Percentiles rank a stretch among this genome's conserved stretches.
These are phyloP conservation scores for Fragum sueziense DNA, from an alignment of 2,888 invertebrate species.

Conservation along the genomic window DNA sequence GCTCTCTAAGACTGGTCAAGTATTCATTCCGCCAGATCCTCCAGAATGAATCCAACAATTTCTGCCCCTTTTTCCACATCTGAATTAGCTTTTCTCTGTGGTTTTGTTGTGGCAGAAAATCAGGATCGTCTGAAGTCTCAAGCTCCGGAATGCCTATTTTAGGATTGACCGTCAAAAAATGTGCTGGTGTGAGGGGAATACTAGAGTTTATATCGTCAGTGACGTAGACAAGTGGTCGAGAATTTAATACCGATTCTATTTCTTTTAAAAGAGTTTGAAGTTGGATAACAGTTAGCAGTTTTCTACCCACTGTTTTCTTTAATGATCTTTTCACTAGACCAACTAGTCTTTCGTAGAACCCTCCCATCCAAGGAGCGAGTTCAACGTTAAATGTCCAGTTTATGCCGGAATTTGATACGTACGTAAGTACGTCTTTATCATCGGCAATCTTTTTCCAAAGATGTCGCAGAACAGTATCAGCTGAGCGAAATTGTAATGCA, in stretches of 20 bases:
- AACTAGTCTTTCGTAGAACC: slow-evolving; percentile 47
- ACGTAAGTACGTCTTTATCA: slow-evolving; percentile 31
- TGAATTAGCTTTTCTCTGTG: too few relatives aligned
- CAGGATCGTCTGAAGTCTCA: too few relatives aligned
- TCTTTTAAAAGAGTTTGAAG: slow-evolving; percentile 42
- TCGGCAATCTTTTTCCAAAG: slow-evolving; percentile 16
- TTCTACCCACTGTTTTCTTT: slow-evolving; percentile 35
- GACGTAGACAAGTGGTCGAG: slow-evolving; percentile 44
- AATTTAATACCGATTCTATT: slow-evolving; percentile 40
- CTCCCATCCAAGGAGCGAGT: slow-evolving; percentile 49
- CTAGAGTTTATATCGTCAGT: slow-evolving; percentile 45
- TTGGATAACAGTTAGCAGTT: slow-evolving; percentile 27
- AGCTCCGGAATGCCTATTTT: too few relatives aligned
- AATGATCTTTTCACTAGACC: slow-evolving; percentile 40
- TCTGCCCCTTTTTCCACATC: too few relatives aligned
- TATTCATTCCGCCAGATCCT: too few relatives aligned
- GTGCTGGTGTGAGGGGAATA: too few relatives aligned
- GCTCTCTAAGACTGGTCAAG: too few relatives aligned
- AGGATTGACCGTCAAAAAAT: too few relatives aligned
- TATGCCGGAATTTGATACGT: slow-evolving; percentile 23
- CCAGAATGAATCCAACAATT: too few relatives aligned
- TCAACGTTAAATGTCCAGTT: slow-evolving; percentile 40
- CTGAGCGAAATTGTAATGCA: slow-evolving; percentile 32
- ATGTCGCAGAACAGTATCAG: slow-evolving; percentile 3
- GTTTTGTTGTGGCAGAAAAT: too few relatives aligned